A percentile compares a stretch with the other conserved stretches of the same genome.
Conservation (phyloP, 2,888 invertebrate genomes). For the Drosophila recens region DNA sequence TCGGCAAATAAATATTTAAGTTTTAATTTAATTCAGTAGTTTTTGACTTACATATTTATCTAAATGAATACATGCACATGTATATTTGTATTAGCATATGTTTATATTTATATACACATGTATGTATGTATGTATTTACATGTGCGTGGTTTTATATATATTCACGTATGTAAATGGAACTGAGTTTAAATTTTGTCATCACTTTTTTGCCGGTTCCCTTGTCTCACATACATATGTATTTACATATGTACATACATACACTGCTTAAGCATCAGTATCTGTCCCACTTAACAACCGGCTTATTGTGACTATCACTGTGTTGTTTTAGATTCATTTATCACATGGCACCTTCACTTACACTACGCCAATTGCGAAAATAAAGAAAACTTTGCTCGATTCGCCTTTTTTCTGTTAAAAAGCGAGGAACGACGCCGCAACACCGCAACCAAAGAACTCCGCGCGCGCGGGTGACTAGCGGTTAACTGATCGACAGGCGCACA, state of each 20-base stretch:
- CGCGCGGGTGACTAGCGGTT: constrained; percentile 64
- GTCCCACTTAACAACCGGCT: constrained; percentile 60
- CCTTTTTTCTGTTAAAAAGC: constrained; percentile 22
- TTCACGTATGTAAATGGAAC: constrained; percentile 5
- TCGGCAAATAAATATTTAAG: constrained; percentile 10
- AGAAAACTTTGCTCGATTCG: constrained; percentile 35
- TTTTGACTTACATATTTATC: constrained; percentile 28
- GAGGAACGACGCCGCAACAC: constrained; percentile 38
- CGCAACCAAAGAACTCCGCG: constrained; percentile 53
- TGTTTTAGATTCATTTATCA: constrained; percentile 52
- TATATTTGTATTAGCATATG: constrained; percentile 17
- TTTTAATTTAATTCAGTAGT: constrained; percentile 12
- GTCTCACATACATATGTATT: not conserved
- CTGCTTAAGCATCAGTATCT: constrained; percentile 20
- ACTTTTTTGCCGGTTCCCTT: constrained; percentile 46
- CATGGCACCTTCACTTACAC: constrained; percentile 47
- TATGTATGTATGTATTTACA: constrained; percentile 5
- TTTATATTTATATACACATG: constrained; percentile 17
- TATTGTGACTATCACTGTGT: constrained; percentile 42
- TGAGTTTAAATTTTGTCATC: constrained; percentile 41
- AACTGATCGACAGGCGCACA: constrained; percentile 55
- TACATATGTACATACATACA: constrained; percentile 7
- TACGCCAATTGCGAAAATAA: constrained; percentile 37
- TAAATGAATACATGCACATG: constrained; percentile 12
- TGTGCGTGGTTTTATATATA: constrained; percentile 15